These are phyloP conservation scores for Tichodroma muraria DNA, from an alignment of 2,113 vertebrate species.

Conservation along the genomic window DNA sequence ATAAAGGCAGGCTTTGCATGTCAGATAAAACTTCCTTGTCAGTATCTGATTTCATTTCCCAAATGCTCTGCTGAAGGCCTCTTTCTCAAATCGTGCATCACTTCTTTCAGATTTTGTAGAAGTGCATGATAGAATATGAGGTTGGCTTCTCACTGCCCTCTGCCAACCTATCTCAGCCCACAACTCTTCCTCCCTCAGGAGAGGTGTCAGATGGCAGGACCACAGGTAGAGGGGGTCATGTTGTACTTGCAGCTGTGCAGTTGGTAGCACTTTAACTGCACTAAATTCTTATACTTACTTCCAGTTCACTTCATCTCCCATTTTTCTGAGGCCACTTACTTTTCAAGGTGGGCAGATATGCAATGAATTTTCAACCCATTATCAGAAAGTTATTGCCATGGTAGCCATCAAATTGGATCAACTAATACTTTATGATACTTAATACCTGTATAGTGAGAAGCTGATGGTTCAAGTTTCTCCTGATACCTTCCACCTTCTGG, in stretches of 20 bases:
- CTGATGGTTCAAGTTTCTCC: not conserved
- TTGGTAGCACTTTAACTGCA: not conserved
- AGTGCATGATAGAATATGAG: not conserved
- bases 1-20: not conserved
- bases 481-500: not conserved
- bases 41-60: not conserved
- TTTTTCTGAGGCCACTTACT: not conserved
- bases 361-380: not conserved
- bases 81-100: not conserved
- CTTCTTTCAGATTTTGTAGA: slow-evolving; percentile 41
- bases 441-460: not conserved
- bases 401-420: not conserved
- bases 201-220: not conserved
- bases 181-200: slow-evolving; percentile 9
- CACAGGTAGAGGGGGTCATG: not conserved
- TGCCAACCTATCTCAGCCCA: slow-evolving; percentile 8
- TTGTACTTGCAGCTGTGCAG: not conserved
- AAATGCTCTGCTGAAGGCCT: not conserved
- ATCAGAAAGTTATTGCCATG: not conserved
- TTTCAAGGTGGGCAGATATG: not conserved
- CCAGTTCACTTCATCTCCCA: not conserved
- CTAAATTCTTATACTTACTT: not conserved
- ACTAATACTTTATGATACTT: not conserved
- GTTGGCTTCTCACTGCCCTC: slow-evolving; percentile 23
- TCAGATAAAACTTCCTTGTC: not conserved